Evolutionary conservation across 2,113 vertebrate genomes (phyloP).

Genomic region (Leuciscus idus): DNA sequence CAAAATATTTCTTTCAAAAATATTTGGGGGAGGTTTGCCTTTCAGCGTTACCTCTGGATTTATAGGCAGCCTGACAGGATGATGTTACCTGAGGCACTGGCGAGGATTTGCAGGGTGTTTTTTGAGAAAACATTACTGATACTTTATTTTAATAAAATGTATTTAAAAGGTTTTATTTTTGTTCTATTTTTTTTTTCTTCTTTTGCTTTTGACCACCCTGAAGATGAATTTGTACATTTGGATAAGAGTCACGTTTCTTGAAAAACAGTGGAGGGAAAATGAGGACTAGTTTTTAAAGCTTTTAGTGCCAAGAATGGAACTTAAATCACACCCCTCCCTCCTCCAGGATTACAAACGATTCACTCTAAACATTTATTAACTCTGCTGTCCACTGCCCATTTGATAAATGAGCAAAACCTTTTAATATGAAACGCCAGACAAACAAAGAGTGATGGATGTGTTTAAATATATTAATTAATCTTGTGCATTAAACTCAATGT

Average conservation of each 20-base stretch:
- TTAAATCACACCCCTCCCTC: background rate
- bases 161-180: background rate
- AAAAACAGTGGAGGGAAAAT: background rate
- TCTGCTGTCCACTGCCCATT: background rate
- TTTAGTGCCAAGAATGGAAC: constrained; percentile 8
- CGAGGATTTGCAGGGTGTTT: constrained; percentile 19
- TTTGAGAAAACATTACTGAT: constrained; percentile 32
- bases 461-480: background rate
- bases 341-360: background rate
- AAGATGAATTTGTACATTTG: background rate
- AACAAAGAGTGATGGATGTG: constrained; percentile 27
- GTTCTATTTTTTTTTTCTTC: background rate
- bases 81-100: constrained; percentile 26
- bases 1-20: constrained; percentile 59
- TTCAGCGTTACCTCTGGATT: constrained; percentile 50
- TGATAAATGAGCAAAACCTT: constrained; percentile 21
- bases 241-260: background rate
- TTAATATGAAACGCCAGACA: constrained; percentile 21
- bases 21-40: constrained; percentile 52
- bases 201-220: constrained; percentile 45
- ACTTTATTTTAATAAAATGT: background rate
- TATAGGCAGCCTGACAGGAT: constrained; percentile 22
- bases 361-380: background rate
- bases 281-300: background rate
- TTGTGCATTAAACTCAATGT: background rate